Percentiles rank a stretch among this genome's conserved stretches.
These are phyloP conservation scores for Drosophila saltans DNA, from an alignment of 1,140 invertebrate species.

Conservation along the genomic window DNA sequence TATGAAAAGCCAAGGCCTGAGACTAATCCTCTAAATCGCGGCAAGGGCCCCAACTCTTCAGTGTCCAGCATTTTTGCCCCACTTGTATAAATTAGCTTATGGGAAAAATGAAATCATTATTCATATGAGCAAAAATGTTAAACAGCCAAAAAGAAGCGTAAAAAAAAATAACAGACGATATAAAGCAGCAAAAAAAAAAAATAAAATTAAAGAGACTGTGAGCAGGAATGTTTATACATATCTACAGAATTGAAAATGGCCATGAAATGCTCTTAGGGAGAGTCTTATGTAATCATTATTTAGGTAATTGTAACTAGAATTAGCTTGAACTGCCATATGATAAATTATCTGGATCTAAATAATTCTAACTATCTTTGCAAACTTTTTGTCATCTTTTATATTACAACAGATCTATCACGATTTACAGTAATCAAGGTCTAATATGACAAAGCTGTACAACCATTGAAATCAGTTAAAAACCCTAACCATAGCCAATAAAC, in stretches of 20 bases:
- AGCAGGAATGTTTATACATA: conserved; percentile 17
- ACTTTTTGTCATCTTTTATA: no score
- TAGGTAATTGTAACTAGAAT: background rate
- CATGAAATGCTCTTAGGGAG: conserved; percentile 42
- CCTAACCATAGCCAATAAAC: background rate
- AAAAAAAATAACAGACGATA: background rate
- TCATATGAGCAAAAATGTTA: conserved; percentile 76
- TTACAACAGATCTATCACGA: no score
- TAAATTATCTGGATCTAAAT: no score
- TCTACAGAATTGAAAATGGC: conserved; percentile 1
- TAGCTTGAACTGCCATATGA: no score
- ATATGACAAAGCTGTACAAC: background rate
- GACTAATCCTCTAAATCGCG: conserved; percentile 82
- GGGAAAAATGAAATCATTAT: conserved; percentile 83
- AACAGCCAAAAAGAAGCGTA: conserved; percentile 57
- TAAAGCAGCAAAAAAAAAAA: background rate
- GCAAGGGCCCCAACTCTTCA: conserved; percentile 58
- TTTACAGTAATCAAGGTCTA: no score
- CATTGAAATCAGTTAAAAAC: background rate
- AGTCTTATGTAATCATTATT: background rate
- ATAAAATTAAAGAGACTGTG: conserved; percentile 20
- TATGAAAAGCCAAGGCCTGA: conserved; percentile 82
- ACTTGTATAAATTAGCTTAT: conserved; percentile 83
- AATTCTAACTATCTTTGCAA: no score
- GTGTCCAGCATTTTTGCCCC: conserved; percentile 50